phyloP scores from a whole-genome alignment of 2,113 vertebrate species.

The Cheilinus undulatus region DNA sequence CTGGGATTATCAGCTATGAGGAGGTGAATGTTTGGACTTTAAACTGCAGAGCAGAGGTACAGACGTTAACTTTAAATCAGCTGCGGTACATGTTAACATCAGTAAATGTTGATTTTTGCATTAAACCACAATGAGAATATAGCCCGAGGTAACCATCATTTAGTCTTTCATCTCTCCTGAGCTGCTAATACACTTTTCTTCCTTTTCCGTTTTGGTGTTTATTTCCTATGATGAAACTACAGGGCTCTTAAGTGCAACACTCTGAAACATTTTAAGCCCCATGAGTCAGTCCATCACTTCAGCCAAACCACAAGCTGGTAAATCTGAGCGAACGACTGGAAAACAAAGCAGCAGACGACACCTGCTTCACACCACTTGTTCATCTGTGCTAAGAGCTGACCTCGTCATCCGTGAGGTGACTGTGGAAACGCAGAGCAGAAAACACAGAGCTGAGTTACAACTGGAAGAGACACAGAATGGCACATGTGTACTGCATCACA shows the following conservation, averaged over 20 bases:
- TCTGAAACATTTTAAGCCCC: conserved; percentile 56
- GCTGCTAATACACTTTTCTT: conserved; percentile 42
- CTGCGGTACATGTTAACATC: conserved; percentile 14
- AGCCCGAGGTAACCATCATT: conserved; percentile 41
- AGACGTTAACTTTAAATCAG: not conserved
- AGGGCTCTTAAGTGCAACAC: conserved; percentile 60
- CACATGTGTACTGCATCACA: not conserved
- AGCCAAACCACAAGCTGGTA: conserved; percentile 25
- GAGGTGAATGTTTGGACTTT: not conserved
- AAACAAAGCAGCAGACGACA: conserved; percentile 47
- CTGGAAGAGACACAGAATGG: not conserved
- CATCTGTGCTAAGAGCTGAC: conserved; percentile 26
- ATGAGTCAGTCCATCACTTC: conserved; percentile 37
- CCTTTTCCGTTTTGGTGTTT: conserved; percentile 29
- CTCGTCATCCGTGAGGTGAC: conserved; percentile 11
- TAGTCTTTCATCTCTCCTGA: conserved; percentile 58
- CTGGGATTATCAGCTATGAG: conserved; percentile 3
- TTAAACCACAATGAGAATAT: conserved; percentile 53
- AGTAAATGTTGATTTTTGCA: conserved; percentile 30
- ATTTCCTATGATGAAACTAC: conserved; percentile 70
- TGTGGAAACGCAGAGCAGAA: conserved; percentile 13
- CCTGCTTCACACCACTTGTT: conserved; percentile 35
- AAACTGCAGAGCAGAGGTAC: not conserved
- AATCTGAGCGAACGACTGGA: conserved; percentile 43
- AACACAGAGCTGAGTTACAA: not conserved